These are phyloP conservation scores for Cebus imitator DNA, from an alignment of 2,113 vertebrate genomes.

Conservation along the genomic window DNA sequence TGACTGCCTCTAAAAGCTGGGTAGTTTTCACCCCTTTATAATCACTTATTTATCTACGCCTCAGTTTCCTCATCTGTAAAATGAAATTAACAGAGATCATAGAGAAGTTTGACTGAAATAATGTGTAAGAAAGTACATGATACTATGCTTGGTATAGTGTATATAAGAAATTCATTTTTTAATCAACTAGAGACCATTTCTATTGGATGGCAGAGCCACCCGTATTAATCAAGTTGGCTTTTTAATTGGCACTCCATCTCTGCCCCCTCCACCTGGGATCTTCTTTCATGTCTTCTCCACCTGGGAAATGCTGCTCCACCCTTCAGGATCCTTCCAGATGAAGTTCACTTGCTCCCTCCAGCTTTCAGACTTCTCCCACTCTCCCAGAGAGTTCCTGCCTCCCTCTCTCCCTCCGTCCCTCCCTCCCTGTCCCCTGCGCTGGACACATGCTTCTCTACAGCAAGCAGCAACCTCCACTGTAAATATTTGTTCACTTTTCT, in stretches of 20 bases:
- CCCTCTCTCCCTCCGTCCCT: background rate
- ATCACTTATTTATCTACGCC: background rate
- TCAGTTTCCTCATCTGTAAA: background rate
- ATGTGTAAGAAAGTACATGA: background rate
- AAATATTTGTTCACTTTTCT: background rate
- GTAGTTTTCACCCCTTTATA: background rate
- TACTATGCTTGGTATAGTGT: background rate
- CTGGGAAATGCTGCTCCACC: background rate
- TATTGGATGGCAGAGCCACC: background rate
- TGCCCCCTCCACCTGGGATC: background rate
- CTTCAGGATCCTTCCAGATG: background rate
- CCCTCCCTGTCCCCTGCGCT: fast-evolving
- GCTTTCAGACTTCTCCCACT: background rate
- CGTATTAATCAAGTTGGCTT: background rate
- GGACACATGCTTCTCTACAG: background rate
- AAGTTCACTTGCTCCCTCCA: background rate
- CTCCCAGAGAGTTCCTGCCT: too few species aligned
- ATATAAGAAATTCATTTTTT: background rate
- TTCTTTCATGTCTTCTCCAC: background rate
- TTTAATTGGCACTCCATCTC: background rate
- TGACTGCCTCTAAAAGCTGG: background rate
- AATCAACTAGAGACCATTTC: background rate
- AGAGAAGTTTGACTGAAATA: background rate
- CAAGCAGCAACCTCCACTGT: background rate
- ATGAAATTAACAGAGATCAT: background rate